These are phyloP conservation scores for Trimorus sp. DNA, from an alignment of 2,888 invertebrate genomes.

Conservation along the genomic window DNA sequence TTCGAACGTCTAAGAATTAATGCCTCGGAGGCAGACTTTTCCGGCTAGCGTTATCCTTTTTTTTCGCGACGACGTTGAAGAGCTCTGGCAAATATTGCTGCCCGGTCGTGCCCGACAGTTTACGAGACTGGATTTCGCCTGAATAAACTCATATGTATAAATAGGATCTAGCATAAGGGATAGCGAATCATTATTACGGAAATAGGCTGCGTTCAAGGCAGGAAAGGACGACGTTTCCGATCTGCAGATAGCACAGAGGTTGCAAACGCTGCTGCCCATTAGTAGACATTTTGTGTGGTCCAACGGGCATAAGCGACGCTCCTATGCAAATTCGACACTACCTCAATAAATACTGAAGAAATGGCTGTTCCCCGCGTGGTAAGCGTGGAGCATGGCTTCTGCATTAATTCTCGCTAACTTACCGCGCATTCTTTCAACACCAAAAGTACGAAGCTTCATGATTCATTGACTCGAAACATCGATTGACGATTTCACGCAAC, in stretches of 20 bases:
- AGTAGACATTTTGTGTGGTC: conserved; percentile 81
- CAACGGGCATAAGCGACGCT: conserved; percentile 74
- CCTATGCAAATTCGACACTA: conserved; percentile 79
- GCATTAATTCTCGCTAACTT: conserved; percentile 75
- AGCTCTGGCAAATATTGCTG: conserved; percentile 13
- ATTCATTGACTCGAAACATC: conserved; percentile 51
- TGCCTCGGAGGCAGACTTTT: conserved; percentile 24
- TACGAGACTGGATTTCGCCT: conserved; percentile 26
- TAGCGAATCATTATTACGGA: conserved; percentile 64
- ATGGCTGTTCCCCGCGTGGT: conserved; percentile 70
- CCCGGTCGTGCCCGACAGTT: conserved; percentile 22
- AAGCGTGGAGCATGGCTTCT: conserved; percentile 71
- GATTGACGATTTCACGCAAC: conserved; percentile 24
- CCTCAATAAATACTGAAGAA: conserved; percentile 80
- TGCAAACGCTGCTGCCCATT: conserved; percentile 74
- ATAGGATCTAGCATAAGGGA: conserved; percentile 52
- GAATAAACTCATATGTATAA: conserved; percentile 59
- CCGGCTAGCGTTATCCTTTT: conserved; percentile 19
- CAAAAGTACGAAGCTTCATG: conserved; percentile 46
- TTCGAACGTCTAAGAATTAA: conserved; percentile 12
- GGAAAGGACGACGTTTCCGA: conserved; percentile 73
- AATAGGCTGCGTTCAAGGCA: conserved; percentile 51
- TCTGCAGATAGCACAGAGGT: conserved; percentile 70
- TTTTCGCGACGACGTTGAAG: conserved; percentile 39
- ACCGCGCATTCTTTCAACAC: conserved; percentile 66